Conservation (phyloP, 2,797 vertebrate genomes). For the Clamator glandarius region DNA sequence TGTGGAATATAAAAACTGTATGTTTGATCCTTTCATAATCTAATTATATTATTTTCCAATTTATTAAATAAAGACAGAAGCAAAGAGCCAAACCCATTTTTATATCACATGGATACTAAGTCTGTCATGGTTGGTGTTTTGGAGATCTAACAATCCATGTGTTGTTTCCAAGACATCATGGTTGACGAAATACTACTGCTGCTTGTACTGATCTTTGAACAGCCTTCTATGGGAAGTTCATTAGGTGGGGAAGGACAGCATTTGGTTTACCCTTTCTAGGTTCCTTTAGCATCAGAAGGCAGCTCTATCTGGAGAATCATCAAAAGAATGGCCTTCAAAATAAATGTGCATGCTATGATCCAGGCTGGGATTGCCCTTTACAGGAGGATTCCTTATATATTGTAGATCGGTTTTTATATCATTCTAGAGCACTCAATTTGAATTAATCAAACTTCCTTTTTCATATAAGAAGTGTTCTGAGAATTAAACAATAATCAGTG, state of each 20-base stretch:
- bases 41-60: not conserved
- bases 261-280: not conserved
- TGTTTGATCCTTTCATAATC: not conserved
- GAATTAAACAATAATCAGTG: not conserved
- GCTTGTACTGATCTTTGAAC: not conserved
- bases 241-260: not conserved
- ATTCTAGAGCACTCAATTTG: not conserved
- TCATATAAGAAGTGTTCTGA: not conserved
- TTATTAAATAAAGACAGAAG: not conserved
- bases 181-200: not conserved
- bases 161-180: not conserved
- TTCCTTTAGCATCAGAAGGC: not conserved
- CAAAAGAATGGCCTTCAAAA: not conserved
- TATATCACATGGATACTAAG: not conserved
- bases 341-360: rapidly evolving
- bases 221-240: not conserved
- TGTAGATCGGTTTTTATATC: not conserved
- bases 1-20: not conserved
- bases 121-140: not conserved
- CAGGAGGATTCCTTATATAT: not conserved
- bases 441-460: not conserved
- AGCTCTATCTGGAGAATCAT: not conserved
- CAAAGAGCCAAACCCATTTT: not conserved
- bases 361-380: not conserved
- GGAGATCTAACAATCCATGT: not conserved